Evolutionary conservation across 2,888 invertebrate species (phyloP), one percentile per base, ranked within the genome.

Genomic region (Artemia sp.): DNA sequence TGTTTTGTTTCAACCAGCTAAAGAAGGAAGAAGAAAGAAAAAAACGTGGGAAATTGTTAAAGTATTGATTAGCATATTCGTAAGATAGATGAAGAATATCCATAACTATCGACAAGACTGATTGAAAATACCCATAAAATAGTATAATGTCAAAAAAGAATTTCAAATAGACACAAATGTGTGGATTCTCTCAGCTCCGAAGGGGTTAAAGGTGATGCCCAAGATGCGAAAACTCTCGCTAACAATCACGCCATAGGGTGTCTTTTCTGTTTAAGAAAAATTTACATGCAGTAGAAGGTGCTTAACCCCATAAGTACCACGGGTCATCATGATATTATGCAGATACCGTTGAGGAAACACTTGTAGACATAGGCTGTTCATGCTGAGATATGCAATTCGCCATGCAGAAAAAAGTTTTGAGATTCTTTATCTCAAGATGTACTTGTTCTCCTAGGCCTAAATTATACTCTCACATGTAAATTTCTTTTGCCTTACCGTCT

Each of bases 101-200:
- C 38, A 38, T 38, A 38, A 38, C 38, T 38, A 38, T 38, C 38
- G 38, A 38, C 38, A 38, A 38, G 38, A 38, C 38, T 38, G 38
- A 38, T 38, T 38, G 64, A 58, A 58, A 19, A 58, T 8, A n/a
- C n/a, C 10, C 64, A 58, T 58, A 58, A 58, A 58, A 58, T 58
- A 58, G n/a, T 24, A 19, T 19, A 19, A 24, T 58, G 64, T 58
- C 64, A 58, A 19, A 58, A 58, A 58, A 58, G 64, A 58, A 58
- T 58, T 58, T 58, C 64, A 58, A 58, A 58, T 58, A 58, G 64
- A 58, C 64, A 24, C 64, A 58, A 58, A 58, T 58, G 64, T 58
- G 64, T 58, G n/a, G 64, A 58, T 58, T 58, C 64, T 58, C 64
- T 24, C 64, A 58, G 64, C 14, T 58, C 9, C 64, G 8, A 10